A percentile compares a stretch with the other conserved stretches of the same genome.
These are phyloP conservation scores for Bimastos eiseni DNA, from an alignment of 2,888 invertebrate species.

Conservation along the genomic window DNA sequence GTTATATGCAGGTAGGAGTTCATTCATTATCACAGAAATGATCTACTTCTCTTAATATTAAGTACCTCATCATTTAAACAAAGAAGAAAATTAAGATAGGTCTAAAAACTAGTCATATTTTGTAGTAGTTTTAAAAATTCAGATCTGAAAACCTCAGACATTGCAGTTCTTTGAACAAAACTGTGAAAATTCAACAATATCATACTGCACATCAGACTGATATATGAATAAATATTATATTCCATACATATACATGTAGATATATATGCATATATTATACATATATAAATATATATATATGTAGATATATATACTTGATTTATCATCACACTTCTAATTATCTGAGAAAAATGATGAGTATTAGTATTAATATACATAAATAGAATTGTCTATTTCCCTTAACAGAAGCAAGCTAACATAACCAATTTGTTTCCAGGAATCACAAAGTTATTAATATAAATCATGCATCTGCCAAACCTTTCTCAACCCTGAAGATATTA, in stretches of 20 bases:
- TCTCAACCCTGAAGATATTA: neutral
- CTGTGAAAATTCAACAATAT: too few relatives aligned
- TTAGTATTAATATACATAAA: neutral
- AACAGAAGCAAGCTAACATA: conserved; percentile 1
- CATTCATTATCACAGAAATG: neutral
- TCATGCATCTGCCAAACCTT: neutral
- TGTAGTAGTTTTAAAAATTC: too few relatives aligned
- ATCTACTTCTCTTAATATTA: neutral
- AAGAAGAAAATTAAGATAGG: neutral
- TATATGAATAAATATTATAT: too few relatives aligned
- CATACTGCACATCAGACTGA: too few relatives aligned
- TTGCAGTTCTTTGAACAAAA: too few relatives aligned
- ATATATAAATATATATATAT: too few relatives aligned
- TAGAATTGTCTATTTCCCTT: neutral
- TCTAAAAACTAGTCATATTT: neutral
- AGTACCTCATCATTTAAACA: neutral
- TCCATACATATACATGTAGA: too few relatives aligned
- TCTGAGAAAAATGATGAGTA: too few relatives aligned
- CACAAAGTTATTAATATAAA: neutral
- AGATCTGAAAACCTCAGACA: neutral
- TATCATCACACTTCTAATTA: neutral
- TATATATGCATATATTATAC: too few relatives aligned
- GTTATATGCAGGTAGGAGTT: neutral
- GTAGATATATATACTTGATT: too few relatives aligned
- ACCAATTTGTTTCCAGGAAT: neutral